Evolutionary conservation across 2,113 vertebrate species (phyloP).

Genomic region (Mus musculus): DNA sequence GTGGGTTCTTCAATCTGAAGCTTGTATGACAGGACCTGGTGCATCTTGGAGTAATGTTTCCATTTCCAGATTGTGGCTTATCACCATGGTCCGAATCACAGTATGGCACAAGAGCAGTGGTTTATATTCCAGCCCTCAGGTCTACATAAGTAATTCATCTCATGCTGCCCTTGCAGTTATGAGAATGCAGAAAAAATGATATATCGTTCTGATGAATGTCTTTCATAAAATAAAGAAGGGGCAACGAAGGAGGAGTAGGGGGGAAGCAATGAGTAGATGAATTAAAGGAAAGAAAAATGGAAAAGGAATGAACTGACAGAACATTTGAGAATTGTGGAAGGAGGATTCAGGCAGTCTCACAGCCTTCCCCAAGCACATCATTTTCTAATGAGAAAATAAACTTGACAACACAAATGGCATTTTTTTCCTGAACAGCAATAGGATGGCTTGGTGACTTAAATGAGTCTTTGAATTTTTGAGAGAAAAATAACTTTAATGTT

Average conservation of each 20-base stretch:
- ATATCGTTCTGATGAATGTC: not conserved
- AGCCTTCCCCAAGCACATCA: too few relatives aligned
- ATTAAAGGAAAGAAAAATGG: too few relatives aligned
- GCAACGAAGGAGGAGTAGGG: not conserved
- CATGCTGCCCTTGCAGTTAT: not conserved
- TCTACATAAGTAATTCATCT: not conserved
- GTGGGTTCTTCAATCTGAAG: not conserved
- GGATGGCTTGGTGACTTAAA: not conserved
- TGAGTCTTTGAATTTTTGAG: not conserved
- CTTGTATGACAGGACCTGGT: fast-evolving
- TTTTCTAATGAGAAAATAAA: not conserved
- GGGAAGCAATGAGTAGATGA: too few relatives aligned
- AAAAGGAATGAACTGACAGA: fast-evolving
- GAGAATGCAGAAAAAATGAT: not conserved
- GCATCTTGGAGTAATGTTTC: fast-evolving
- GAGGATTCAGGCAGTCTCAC: fast-evolving
- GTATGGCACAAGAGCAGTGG: not conserved
- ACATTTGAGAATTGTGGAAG: fast-evolving
- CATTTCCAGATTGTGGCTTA: not conserved
- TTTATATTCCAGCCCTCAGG: not conserved
- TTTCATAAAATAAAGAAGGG: not conserved
- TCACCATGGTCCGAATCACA: not conserved
- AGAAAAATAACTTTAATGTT: not conserved
- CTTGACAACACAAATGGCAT: not conserved
- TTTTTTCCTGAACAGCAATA: not conserved